These are phyloP conservation scores for Mycteria americana DNA, from an alignment of 2,797 vertebrate species.

Conservation along the genomic window DNA sequence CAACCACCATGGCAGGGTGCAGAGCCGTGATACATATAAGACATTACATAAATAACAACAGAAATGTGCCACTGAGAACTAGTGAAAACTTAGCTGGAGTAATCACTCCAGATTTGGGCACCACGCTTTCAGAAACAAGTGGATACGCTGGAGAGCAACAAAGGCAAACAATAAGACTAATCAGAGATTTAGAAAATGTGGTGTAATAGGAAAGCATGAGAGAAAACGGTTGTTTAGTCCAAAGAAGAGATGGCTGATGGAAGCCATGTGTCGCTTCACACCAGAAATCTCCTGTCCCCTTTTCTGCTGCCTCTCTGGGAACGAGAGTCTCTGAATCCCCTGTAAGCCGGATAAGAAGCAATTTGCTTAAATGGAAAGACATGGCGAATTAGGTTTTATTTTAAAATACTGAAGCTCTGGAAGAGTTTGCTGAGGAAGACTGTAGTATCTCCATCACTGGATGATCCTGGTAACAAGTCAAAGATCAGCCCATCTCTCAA, in stretches of 20 bases:
- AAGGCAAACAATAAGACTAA: background rate
- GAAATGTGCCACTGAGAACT: background rate
- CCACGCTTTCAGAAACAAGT: background rate
- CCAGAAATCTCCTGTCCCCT: background rate
- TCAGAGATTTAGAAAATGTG: background rate
- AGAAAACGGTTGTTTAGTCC: background rate
- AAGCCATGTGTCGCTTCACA: background rate
- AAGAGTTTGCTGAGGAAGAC: background rate
- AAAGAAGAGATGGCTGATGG: background rate
- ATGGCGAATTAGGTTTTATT: background rate
- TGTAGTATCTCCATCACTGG: background rate
- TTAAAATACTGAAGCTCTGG: background rate
- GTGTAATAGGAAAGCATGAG: background rate
- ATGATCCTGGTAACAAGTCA: background rate
- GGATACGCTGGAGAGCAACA: background rate
- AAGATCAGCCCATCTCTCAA: background rate
- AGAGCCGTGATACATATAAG: background rate
- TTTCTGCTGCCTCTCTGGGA: background rate
- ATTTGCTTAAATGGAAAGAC: background rate
- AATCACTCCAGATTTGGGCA: background rate
- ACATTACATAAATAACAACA: background rate
- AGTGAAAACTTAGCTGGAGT: background rate
- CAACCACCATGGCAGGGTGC: background rate
- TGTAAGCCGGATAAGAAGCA: background rate
- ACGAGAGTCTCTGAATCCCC: rapidly evolving